Percentiles rank a stretch among this genome's conserved stretches.
phyloP scores from a whole-genome alignment of 1,140 invertebrate genomes.

The Drosophila mojavensis region DNA sequence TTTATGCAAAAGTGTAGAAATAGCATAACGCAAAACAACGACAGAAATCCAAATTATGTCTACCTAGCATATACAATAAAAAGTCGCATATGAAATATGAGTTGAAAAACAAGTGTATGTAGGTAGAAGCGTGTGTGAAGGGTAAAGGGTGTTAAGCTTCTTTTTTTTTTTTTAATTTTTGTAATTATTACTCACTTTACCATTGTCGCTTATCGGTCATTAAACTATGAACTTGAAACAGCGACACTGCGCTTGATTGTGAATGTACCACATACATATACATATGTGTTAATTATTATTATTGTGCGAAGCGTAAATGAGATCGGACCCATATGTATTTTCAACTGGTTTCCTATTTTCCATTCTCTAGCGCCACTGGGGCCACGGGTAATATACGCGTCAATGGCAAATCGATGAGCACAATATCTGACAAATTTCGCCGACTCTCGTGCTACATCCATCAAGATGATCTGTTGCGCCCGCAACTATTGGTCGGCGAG shows the following conservation, averaged over 20 bases:
- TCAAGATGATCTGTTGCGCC: slow-evolving; percentile 93
- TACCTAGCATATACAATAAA: too few relatives aligned
- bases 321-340: not conserved
- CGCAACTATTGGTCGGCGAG: slow-evolving; percentile 92
- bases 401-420: slow-evolving; percentile 90
- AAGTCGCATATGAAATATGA: too few relatives aligned
- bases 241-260: not conserved
- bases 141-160: not conserved
- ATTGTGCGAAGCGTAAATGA: slow-evolving; percentile 13
- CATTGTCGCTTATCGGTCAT: slow-evolving; percentile 66
- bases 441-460: slow-evolving; percentile 96
- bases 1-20: too few relatives aligned
- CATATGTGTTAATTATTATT: slow-evolving; percentile 3
- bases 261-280: not conserved
- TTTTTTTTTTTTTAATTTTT: not conserved
- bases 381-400: slow-evolving; percentile 89
- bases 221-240: slow-evolving; percentile 75
- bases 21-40: too few relatives aligned
- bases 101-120: too few relatives aligned
- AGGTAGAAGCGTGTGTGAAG: not conserved
- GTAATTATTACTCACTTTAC: slow-evolving; percentile 3
- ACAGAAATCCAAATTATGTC: too few relatives aligned
- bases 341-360: not conserved
- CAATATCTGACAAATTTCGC: slow-evolving; percentile 88
- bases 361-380: slow-evolving; percentile 85